These are phyloP conservation scores for Murina feae DNA, from an alignment of 2,113 vertebrate genomes.

Conservation along the genomic window DNA sequence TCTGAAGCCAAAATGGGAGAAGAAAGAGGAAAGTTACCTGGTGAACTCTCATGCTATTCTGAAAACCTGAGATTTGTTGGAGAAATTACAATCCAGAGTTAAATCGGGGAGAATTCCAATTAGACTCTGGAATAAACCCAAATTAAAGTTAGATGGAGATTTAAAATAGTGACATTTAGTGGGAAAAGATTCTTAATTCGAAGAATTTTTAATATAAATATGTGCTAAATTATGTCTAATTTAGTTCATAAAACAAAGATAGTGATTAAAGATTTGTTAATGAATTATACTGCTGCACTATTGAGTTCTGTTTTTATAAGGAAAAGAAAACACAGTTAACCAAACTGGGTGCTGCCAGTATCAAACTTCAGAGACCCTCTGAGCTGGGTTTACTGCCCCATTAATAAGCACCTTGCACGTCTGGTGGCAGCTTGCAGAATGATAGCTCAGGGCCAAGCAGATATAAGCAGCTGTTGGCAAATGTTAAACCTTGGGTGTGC, in stretches of 20 bases:
- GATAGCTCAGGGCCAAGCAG: neutral
- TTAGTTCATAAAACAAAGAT: conserved; percentile 26
- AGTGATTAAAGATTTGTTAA: conserved; percentile 20
- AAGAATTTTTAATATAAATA: conserved; percentile 46
- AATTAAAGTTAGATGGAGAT: conserved; percentile 21
- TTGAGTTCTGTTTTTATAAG: neutral
- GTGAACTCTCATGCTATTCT: neutral
- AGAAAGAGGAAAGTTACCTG: neutral
- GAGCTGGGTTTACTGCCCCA: neutral
- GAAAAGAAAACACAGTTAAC: neutral
- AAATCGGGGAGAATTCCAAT: neutral
- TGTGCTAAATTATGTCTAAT: conserved; percentile 3
- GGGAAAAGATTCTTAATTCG: neutral
- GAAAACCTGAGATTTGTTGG: neutral
- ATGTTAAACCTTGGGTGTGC: neutral
- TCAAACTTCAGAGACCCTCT: neutral
- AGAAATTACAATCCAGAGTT: conserved; percentile 35
- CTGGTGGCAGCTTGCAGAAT: neutral
- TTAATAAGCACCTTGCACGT: neutral
- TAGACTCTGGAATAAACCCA: conserved; percentile 32
- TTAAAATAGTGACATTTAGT: conserved; percentile 33
- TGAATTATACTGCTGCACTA: neutral
- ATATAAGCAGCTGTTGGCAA: neutral
- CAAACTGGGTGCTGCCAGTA: neutral
- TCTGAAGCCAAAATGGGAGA: neutral